Base-by-base conservation (phyloP, 2,113 vertebrate genomes). In the Coptodon rendalli region DNA sequence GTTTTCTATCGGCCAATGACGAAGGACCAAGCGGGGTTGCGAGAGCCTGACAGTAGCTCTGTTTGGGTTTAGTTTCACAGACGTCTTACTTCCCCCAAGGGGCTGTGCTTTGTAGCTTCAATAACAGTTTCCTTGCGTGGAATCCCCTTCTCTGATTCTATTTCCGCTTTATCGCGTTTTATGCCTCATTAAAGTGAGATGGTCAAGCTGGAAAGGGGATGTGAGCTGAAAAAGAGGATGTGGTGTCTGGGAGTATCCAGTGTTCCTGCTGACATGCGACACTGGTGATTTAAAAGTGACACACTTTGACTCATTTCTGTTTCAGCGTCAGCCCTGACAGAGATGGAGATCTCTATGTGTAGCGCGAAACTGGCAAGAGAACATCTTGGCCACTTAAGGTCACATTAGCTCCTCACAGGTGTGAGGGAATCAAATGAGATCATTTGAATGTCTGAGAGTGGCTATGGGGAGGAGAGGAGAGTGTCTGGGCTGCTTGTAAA, bases 371-470 rank as follows among this genome's bases (percentile, higher is more conserved):
- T 82, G 90, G 73, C 66, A 90, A 81, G 53, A 73, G 87, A 90
- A 76, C 85, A 83, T 86, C 56, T 80, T 22, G 76, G 80, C 84
- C 81, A 81, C 83, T 88, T 87, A 93, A 95, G 95, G 96, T 94
- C 94, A 88, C 93, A 95, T 95, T 93, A 91, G 93, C 95, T 89
- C 94, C 80, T 95, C 95, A 94, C 96, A 97, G 97, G 97, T 97
- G 97, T 96, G 97, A 94, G 93, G 89, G 94, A 91, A 95, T 96
- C 95, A 89, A 91, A 96, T 96, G 96, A 97, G 96, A 97, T 96
- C 93, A 96, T 97, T 96, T 96, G 93, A 92, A 87, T 91, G 85
- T 89, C 86, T 85, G 89, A 82, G 86, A 90, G 85, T 63, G 66
- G 81, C 34, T 80, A 73, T 59, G 80, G 66, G 66, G 83, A 86